Conservation (phyloP, 2,113 vertebrate species). For the Ptyas mucosa region DNA sequence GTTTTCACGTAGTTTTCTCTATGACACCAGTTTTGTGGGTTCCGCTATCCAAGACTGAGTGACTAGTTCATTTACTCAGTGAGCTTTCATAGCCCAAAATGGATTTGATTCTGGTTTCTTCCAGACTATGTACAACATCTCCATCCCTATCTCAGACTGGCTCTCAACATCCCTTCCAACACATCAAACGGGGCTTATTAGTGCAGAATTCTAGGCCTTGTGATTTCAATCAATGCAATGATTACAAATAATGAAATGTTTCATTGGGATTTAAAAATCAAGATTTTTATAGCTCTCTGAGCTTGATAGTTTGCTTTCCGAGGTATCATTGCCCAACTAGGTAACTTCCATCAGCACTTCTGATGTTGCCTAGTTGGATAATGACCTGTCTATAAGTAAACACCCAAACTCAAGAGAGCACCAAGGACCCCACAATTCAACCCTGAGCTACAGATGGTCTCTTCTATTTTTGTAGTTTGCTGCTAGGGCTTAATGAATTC, state of each 20-base stretch:
- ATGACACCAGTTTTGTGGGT: not conserved
- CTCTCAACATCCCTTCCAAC: not conserved
- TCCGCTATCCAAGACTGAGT: not conserved
- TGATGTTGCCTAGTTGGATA: not conserved
- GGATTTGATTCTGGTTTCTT: not conserved
- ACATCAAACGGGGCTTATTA: not conserved
- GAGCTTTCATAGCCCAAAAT: not conserved
- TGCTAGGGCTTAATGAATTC: not conserved
- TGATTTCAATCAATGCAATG: not conserved
- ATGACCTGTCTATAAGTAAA: not conserved
- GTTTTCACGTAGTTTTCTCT: not conserved
- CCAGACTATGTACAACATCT: not conserved
- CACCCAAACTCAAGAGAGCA: not conserved
- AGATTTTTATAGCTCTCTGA: not conserved
- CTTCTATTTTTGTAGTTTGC: not conserved
- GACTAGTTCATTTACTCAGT: not conserved
- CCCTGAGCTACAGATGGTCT: not conserved
- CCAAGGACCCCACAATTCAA: not conserved
- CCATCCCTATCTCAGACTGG: not conserved
- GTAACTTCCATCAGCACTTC: not conserved
- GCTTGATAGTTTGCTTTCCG: not conserved
- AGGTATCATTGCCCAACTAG: not conserved
- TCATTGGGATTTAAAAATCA: not conserved
- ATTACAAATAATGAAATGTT: not conserved
- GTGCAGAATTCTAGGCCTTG: not conserved